Percentiles rank a stretch among this genome's conserved stretches.
Evolutionary conservation across 2,797 vertebrate species (phyloP).

Genomic region (Enteromius fasciolatus): DNA sequence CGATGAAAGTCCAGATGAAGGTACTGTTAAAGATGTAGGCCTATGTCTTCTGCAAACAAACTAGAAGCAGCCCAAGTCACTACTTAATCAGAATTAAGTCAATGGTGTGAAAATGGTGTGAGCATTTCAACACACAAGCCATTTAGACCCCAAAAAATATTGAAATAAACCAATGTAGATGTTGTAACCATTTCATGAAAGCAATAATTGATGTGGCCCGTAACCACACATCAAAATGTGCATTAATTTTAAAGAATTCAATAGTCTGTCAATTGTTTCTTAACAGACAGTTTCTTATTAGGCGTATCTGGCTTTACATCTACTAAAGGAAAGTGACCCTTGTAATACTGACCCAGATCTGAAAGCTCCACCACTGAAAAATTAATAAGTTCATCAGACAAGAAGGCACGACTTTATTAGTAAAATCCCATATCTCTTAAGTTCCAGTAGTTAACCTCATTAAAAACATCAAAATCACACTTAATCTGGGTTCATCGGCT

Average conservation of each 20-base stretch:
- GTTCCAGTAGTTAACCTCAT: slow-evolving; percentile 25
- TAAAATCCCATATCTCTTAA: slow-evolving; percentile 10
- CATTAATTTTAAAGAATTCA: neutral
- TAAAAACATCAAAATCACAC: slow-evolving; percentile 36
- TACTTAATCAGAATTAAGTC: neutral
- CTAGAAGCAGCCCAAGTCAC: neutral
- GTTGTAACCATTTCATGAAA: neutral
- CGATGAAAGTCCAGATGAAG: neutral
- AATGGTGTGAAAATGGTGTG: neutral
- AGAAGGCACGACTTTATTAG: neutral
- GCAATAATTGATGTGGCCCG: neutral
- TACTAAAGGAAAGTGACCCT: neutral
- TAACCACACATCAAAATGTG: neutral
- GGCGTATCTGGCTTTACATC: neutral
- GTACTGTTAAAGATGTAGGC: neutral
- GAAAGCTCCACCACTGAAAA: neutral
- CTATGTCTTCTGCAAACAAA: neutral
- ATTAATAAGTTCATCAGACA: neutral
- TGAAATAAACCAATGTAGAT: neutral
- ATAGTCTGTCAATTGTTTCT: neutral
- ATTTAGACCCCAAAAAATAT: neutral
- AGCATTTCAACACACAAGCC: neutral
- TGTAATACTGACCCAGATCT: slow-evolving; percentile 24
- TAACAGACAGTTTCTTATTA: neutral
- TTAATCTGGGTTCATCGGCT: slow-evolving; percentile 24